phyloP scores from a whole-genome alignment of 1,140 invertebrate species.

The Formica selysi region DNA sequence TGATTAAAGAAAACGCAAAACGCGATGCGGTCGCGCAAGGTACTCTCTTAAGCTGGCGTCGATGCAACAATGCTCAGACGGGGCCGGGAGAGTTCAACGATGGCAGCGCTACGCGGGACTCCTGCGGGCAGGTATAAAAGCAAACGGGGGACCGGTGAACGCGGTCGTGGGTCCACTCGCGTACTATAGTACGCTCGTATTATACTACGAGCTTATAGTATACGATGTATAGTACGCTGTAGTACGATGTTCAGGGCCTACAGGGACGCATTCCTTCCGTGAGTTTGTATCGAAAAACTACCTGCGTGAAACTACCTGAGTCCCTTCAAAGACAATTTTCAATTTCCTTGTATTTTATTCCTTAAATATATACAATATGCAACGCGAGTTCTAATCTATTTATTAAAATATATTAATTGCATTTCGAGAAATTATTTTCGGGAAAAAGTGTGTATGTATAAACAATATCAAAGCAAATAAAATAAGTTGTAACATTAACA shows the following conservation, averaged over 20 bases:
- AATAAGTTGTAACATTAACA: not conserved
- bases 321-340: not conserved
- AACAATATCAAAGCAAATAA: not conserved
- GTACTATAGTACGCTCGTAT: slow-evolving; percentile 10
- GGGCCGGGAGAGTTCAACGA: slow-evolving; percentile 80
- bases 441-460: not conserved
- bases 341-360: not conserved
- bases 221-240: slow-evolving; percentile 40
- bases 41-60: slow-evolving; percentile 80
- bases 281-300: not conserved
- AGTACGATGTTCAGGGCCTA: not conserved
- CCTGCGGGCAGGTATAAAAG: slow-evolving; percentile 78
- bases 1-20: not conserved
- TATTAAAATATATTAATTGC: not conserved
- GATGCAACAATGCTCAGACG: slow-evolving; percentile 82
- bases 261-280: slow-evolving; percentile 58
- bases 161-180: slow-evolving; percentile 20
- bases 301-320: not conserved
- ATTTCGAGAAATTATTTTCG: not conserved
- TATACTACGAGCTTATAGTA: slow-evolving; percentile 32
- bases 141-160: slow-evolving; percentile 31
- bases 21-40: slow-evolving; percentile 44
- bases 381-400: not conserved
- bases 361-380: not conserved
- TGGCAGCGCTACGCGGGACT: slow-evolving; percentile 76